Conservation (phyloP, 2,888 invertebrate species). For the Pocota personata region DNA sequence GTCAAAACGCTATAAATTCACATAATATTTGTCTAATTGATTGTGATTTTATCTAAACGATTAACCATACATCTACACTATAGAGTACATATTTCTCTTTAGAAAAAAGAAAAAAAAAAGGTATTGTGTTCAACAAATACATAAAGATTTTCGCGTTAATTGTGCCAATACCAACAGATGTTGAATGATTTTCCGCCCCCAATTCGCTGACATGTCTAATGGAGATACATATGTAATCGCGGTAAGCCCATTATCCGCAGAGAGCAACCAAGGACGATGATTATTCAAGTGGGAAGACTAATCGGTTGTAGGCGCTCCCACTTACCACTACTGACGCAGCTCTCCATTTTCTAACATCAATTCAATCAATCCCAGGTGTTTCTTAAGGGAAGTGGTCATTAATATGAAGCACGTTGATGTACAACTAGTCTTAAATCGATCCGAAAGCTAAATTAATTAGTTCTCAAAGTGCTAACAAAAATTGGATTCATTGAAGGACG, state of each 20-base stretch:
- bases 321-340: not conserved
- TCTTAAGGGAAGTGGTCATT: constrained; percentile 52
- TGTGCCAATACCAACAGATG: constrained; percentile 25
- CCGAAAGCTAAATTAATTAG: constrained; percentile 57
- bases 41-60: not conserved
- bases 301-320: constrained; percentile 36
- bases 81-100: not conserved
- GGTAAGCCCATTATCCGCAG: constrained; percentile 6
- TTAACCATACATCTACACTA: not conserved
- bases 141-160: constrained; percentile 41
- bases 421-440: constrained; percentile 42
- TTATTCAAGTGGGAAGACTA: constrained; percentile 54
- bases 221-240: constrained; percentile 19
- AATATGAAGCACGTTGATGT: constrained; percentile 46
- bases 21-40: too few species aligned
- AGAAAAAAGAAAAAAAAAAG: not conserved
- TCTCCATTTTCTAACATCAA: constrained; percentile 11
- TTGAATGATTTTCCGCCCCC: not conserved
- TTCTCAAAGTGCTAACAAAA: constrained; percentile 5
- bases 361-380: constrained; percentile 65
- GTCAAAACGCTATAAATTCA: too few species aligned
- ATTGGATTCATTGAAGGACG: not conserved
- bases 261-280: constrained; percentile 29
- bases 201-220: constrained; percentile 41
- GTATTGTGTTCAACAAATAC: constrained; percentile 3